Conservation (phyloP, 2,888 invertebrate species). For the Euplagia quadripunctaria region DNA sequence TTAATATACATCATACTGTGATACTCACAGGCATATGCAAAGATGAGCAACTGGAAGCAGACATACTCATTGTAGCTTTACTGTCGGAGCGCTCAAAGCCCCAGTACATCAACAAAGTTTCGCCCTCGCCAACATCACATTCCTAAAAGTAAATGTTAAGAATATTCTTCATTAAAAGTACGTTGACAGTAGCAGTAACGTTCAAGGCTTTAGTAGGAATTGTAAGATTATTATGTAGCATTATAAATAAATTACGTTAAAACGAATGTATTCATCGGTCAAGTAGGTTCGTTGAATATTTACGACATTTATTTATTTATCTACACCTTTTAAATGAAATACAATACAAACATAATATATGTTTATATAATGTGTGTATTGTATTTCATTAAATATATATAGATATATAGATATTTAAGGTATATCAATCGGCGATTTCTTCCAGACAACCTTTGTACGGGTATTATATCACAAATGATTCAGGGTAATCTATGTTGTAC, state of each 20-base stretch:
- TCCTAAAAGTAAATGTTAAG: slow-evolving; percentile 59
- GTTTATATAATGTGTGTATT: too few relatives aligned
- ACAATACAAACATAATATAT: too few relatives aligned
- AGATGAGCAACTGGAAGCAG: slow-evolving; percentile 77
- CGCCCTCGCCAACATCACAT: slow-evolving; percentile 74
- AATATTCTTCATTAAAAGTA: neutral
- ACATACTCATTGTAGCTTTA: slow-evolving; percentile 75
- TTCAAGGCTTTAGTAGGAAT: neutral
- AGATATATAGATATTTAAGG: too few relatives aligned
- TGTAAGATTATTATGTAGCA: neutral
- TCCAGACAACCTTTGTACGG: too few relatives aligned
- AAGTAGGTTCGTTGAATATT: neutral
- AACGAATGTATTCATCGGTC: neutral
- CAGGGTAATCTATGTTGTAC: too few relatives aligned
- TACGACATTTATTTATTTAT: too few relatives aligned
- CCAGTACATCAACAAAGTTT: slow-evolving; percentile 79
- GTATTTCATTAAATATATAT: too few relatives aligned
- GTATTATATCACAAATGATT: too few relatives aligned
- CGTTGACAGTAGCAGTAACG: neutral
- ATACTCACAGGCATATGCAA: slow-evolving; percentile 62
- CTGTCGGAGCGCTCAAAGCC: slow-evolving; percentile 73
- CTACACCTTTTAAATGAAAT: too few relatives aligned
- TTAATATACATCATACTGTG: neutral
- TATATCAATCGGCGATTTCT: too few relatives aligned
- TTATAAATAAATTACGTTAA: neutral